phyloP scores from a whole-genome alignment of 1,140 invertebrate genomes.

The Orchesella cincta region DNA sequence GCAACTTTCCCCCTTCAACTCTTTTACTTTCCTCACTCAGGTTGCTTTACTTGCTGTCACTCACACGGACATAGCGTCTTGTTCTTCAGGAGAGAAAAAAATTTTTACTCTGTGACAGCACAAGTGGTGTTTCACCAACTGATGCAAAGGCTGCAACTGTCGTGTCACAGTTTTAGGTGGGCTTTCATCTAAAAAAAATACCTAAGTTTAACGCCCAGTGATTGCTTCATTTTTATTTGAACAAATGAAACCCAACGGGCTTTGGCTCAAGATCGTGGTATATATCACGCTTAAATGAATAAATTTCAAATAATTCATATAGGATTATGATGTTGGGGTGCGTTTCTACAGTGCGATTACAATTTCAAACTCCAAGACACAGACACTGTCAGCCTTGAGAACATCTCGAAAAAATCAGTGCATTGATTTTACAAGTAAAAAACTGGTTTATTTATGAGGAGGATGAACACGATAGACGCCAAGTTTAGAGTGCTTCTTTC shows the following conservation, averaged over 20 bases:
- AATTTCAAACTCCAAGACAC: too few relatives aligned
- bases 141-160: constrained; percentile 1
- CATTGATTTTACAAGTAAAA: too few relatives aligned
- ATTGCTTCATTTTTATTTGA: too few relatives aligned
- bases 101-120: constrained; percentile 5
- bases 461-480: too few relatives aligned
- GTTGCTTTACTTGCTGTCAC: not conserved
- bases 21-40: not conserved
- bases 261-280: not conserved
- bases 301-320: not conserved
- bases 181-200: not conserved
- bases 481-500: too few relatives aligned
- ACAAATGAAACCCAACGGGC: too few relatives aligned
- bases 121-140: constrained; percentile 5
- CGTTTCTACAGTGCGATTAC: too few relatives aligned
- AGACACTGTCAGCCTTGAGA: too few relatives aligned
- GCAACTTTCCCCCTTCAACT: not conserved
- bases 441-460: too few relatives aligned
- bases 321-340: too few relatives aligned
- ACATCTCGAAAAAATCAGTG: too few relatives aligned
- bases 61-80: not conserved
- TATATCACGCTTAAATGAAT: not conserved
- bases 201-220: too few relatives aligned
- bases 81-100: not conserved
- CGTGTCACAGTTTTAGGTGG: not conserved